Percentiles rank a stretch among this genome's conserved stretches.
These are phyloP conservation scores for Aurelia sp. DNA, from an alignment of 30 jellyfish, hydroid and myxozoan genomes.

Conservation along the genomic window DNA sequence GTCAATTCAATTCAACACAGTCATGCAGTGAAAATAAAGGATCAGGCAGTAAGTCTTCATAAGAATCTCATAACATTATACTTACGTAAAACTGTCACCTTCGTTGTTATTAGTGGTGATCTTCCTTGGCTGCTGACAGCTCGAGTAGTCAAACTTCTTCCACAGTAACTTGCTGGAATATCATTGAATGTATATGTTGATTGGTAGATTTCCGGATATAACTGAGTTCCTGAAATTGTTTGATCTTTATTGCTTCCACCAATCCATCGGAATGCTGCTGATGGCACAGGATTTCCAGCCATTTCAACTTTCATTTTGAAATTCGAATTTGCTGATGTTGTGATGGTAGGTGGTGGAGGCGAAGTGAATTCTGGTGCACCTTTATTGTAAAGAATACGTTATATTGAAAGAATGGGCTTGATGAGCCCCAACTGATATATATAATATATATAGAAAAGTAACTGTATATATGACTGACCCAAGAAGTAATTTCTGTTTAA, in stretches of 20 bases:
- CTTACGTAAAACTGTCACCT: too few relatives aligned
- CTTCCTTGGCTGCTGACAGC: background rate
- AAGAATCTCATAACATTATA: too few relatives aligned
- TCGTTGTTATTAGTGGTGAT: too few relatives aligned
- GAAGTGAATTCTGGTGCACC: slow-evolving; percentile 6
- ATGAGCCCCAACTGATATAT: too few relatives aligned
- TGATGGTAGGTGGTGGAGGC: slow-evolving; percentile 1
- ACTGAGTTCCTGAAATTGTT: slow-evolving; percentile 7
- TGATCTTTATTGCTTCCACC: background rate
- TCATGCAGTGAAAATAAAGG: too few relatives aligned
- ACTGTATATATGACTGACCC: too few relatives aligned
- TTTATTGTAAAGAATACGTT: background rate
- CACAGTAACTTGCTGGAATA: slow-evolving; percentile 30
- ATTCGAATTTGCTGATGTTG: slow-evolving; percentile 7
- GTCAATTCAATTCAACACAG: too few relatives aligned
- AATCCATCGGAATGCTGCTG: slow-evolving; percentile 35
- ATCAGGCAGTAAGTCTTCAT: too few relatives aligned
- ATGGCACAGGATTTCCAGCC: slow-evolving; percentile 40
- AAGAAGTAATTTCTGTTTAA: too few relatives aligned
- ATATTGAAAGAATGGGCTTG: too few relatives aligned
- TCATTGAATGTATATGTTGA: slow-evolving; percentile 6
- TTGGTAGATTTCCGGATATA: slow-evolving; percentile 15
- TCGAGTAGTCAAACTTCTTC: slow-evolving; percentile 24
- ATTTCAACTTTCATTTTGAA: slow-evolving; percentile 6
- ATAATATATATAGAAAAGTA: too few relatives aligned